phyloP scores from a whole-genome alignment of 2,113 vertebrate species.

The Prionailurus bengalensis region DNA sequence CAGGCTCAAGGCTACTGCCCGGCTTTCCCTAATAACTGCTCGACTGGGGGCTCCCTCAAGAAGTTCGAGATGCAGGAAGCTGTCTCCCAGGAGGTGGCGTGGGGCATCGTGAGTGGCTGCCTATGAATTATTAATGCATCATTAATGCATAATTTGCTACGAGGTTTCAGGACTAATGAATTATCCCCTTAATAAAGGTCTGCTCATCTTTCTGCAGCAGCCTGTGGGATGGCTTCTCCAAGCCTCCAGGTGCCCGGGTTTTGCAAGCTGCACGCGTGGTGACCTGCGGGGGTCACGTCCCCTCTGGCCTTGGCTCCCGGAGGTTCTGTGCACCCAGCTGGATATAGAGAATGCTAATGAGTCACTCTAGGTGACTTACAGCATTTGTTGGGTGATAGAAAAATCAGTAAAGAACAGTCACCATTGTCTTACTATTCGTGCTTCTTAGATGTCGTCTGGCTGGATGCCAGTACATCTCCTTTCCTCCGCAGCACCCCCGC shows the following conservation, averaged over 20 bases:
- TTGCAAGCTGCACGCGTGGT: background rate
- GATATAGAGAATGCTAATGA: background rate
- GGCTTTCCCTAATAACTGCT: background rate
- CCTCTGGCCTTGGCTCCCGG: background rate
- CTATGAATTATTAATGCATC: background rate
- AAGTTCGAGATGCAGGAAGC: background rate
- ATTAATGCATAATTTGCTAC: background rate
- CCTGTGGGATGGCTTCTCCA: background rate
- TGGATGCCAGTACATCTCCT: no score
- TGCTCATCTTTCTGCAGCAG: background rate
- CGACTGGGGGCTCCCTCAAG: background rate
- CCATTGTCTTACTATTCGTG: no score
- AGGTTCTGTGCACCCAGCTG: background rate
- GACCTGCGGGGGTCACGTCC: background rate
- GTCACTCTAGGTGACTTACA: background rate
- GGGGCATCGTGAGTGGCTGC: background rate
- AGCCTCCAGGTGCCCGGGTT: background rate
- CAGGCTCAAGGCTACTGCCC: background rate
- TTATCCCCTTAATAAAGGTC: background rate
- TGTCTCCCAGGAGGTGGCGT: background rate
- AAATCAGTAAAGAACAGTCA: background rate
- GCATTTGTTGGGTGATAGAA: background rate
- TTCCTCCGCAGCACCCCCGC: background rate
- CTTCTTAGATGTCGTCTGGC: background rate
- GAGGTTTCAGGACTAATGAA: background rate